Base-by-base conservation (phyloP, 2,888 invertebrate species). In the Acanthacorydalis orientalis region DNA sequence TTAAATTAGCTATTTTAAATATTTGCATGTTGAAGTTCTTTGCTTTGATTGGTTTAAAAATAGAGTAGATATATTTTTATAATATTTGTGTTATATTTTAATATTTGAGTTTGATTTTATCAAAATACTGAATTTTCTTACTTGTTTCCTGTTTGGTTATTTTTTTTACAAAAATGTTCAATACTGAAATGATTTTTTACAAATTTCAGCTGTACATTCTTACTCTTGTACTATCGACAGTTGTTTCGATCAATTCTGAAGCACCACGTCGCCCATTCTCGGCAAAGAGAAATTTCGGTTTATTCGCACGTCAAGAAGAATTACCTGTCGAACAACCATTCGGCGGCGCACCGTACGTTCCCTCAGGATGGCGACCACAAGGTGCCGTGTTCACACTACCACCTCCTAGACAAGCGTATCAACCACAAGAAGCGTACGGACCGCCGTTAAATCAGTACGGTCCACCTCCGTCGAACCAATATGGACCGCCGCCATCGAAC, bases 321-420 rank as follows among this genome's bases (percentile, higher is more conserved):
- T 43, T 39, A 31, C 32, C 34, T 41, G 45, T 40, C 9, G 38
- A 40, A 6, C 23, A 23, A 23, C 23, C 23, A 6, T 37, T 37
- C 37, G 37, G 14, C 14, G 46, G 31, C 1, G 63, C 62, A 7
- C 66, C 69, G 3, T 72, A 71, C 50, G 50, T 56, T 16, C 56
- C 68, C 3, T 62, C 68, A 11, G 68, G 68, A 32, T 70, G 67
- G 65, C 62, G 57, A 50, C 71, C 72, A 23, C 55, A 60, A 10
- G 70, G 71, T 11, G 64, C 65, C 42, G 55, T 63, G 2, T 69
- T 71, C 48, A 59, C 63, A 48, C 57, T 68, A 4, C 70, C 69
- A 2, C 55, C 59, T 52, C 57, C 57, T 46, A 59, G 58, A 40
- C 57, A 56, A 50, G 51, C 50, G 50, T 35, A 49, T 49, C 44